Evolutionary conservation across 2,797 vertebrate species (phyloP).

Genomic region (Danio choprae): DNA sequence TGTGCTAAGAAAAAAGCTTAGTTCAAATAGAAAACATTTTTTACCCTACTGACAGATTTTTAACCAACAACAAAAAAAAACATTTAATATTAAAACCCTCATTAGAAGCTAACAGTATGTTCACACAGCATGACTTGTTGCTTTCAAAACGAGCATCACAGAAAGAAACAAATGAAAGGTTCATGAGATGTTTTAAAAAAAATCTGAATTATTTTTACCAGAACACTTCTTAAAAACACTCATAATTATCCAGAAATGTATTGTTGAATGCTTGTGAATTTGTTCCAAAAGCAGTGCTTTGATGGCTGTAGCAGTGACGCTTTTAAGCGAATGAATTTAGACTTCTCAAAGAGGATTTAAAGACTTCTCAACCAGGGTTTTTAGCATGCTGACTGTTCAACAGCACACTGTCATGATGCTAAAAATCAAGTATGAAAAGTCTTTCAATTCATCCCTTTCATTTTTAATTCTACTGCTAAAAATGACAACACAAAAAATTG

Average conservation of each 20-base stretch:
- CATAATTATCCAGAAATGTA: not conserved
- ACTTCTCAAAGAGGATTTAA: conserved; percentile 9
- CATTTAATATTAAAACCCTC: not conserved
- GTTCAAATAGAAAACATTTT: too few species aligned
- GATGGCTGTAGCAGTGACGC: not conserved
- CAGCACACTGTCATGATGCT: not conserved
- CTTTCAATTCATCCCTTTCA: not conserved
- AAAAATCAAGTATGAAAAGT: not conserved
- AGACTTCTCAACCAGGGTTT: too few species aligned
- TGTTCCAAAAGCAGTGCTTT: not conserved
- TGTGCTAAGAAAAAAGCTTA: too few species aligned
- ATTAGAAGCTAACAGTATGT: not conserved
- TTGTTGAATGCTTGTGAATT: not conserved
- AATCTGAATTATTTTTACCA: not conserved
- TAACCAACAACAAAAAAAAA: too few species aligned
- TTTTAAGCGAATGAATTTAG: conserved; percentile 20
- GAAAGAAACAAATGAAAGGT: not conserved
- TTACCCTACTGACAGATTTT: too few species aligned
- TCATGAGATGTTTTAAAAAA: not conserved
- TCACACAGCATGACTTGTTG: not conserved
- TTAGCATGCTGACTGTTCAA: conserved; percentile 11
- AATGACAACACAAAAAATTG: not conserved
- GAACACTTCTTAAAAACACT: not conserved
- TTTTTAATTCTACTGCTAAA: not conserved
- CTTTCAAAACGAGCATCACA: not conserved